phyloP scores from a whole-genome alignment of 2,888 invertebrate genomes.

The Sylvicola cinctus region DNA sequence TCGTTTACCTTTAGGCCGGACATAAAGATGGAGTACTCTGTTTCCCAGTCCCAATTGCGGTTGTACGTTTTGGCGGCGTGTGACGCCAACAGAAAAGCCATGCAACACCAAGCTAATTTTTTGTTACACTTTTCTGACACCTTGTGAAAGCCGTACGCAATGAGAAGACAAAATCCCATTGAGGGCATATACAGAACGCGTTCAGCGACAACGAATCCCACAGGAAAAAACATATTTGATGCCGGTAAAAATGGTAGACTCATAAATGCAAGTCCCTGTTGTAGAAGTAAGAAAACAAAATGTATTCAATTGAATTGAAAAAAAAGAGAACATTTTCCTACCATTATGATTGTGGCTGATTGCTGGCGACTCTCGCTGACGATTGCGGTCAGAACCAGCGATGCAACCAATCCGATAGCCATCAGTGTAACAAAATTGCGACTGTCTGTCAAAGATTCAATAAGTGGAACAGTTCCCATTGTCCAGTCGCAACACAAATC shows the following conservation, averaged over 20 bases:
- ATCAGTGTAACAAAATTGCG: constrained; percentile 62
- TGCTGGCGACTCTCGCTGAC: constrained; percentile 37
- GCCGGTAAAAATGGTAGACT: constrained; percentile 87
- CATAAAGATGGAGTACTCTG: constrained; percentile 85
- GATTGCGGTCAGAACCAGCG: constrained; percentile 31
- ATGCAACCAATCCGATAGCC: constrained; percentile 39
- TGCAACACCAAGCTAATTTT: constrained; percentile 40
- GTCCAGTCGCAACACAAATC: constrained; percentile 96
- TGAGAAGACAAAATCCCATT: constrained; percentile 88
- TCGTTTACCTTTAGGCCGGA: constrained; percentile 67
- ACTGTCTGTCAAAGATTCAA: constrained; percentile 56
- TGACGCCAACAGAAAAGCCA: constrained; percentile 45
- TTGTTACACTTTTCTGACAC: constrained; percentile 41
- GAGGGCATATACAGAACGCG: constrained; percentile 90
- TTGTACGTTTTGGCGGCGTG: constrained; percentile 72
- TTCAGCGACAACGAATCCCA: constrained; percentile 94
- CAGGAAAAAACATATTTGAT: constrained; percentile 92
- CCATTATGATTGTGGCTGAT: constrained; percentile 47
- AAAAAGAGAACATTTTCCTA: constrained; percentile 14
- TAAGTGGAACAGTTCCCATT: constrained; percentile 83
- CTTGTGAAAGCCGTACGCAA: constrained; percentile 69
- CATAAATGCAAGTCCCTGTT: constrained; percentile 68
- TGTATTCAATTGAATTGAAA: neutral
- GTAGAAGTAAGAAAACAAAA: constrained; percentile 2
- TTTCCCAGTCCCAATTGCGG: constrained; percentile 84